Conservation (phyloP, 2,888 invertebrate species). For the Drosophila pseudotalamancana region DNA sequence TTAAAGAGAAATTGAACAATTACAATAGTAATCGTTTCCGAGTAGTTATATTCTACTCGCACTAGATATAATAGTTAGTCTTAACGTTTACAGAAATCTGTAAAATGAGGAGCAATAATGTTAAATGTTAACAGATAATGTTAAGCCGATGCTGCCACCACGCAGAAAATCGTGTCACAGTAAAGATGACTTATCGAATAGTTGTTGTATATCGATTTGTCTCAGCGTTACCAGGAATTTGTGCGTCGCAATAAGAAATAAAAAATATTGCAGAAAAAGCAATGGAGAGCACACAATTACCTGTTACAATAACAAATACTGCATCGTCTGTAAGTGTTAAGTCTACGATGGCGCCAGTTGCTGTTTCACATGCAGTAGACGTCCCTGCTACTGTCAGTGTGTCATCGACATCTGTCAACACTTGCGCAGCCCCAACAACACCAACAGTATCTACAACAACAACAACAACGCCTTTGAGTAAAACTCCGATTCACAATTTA, state of each 20-base stretch:
- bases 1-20: not conserved
- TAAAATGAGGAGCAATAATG: not conserved
- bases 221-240: slow-evolving; percentile 31
- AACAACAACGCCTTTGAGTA: slow-evolving; percentile 37
- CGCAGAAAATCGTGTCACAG: not conserved
- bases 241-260: slow-evolving; percentile 46
- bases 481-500: slow-evolving; percentile 61
- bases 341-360: slow-evolving; percentile 19
- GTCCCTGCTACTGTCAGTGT: slow-evolving; percentile 52
- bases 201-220: slow-evolving; percentile 38
- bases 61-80: not conserved
- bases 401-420: slow-evolving; percentile 59
- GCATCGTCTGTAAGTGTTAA: slow-evolving; percentile 4
- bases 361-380: slow-evolving; percentile 33
- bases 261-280: slow-evolving; percentile 19
- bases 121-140: not conserved
- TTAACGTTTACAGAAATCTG: not conserved
- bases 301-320: slow-evolving; percentile 21
- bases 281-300: slow-evolving; percentile 44
- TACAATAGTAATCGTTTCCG: not conserved
- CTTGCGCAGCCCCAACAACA: slow-evolving; percentile 42
- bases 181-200: slow-evolving; percentile 20
- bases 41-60: not conserved
- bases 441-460: slow-evolving; percentile 14
- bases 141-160: slow-evolving; percentile 24